Conservation (phyloP, 1,140 invertebrate species). For the Drosophila arizonae region DNA sequence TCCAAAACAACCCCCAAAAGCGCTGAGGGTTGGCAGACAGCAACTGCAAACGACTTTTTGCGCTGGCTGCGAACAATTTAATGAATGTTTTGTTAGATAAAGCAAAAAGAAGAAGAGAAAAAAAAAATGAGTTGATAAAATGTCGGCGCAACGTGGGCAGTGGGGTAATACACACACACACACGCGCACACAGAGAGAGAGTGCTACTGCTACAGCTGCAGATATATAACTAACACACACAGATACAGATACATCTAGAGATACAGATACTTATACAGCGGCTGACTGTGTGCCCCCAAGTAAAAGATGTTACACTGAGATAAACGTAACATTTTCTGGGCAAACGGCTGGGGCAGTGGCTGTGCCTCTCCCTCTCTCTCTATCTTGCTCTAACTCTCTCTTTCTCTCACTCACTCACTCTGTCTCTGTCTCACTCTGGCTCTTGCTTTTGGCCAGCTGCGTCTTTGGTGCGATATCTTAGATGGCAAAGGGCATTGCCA, state of each 20-base stretch:
- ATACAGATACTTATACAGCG: conserved; percentile 19
- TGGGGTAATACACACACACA: conserved; percentile 31
- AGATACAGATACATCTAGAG: conserved; percentile 19
- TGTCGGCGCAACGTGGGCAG: conserved; percentile 37
- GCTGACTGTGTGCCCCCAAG: conserved; percentile 44
- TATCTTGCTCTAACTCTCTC: neutral
- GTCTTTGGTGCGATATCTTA: conserved; percentile 60
- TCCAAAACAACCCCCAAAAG: conserved; percentile 74
- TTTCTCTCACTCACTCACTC: conserved; percentile 1
- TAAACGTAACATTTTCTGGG: conserved; percentile 61
- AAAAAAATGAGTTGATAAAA: conserved; percentile 65
- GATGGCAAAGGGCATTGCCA: conserved; percentile 82
- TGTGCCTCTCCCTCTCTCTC: neutral
- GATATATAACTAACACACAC: conserved; percentile 14
- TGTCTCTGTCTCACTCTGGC: conserved; percentile 24
- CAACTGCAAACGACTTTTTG: conserved; percentile 40
- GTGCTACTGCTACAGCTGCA: conserved; percentile 17
- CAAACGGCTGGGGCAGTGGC: conserved; percentile 15
- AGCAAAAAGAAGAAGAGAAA: conserved; percentile 39
- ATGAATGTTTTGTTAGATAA: conserved; percentile 81
- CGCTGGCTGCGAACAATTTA: conserved; percentile 69
- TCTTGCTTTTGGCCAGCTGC: conserved; percentile 14
- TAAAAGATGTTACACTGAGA: conserved; percentile 78
- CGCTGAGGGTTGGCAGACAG: conserved; percentile 59
- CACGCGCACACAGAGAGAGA: conserved; percentile 18